Evolutionary conservation across 2,797 vertebrate species (phyloP).

Genomic region (Graptemys geographica): DNA sequence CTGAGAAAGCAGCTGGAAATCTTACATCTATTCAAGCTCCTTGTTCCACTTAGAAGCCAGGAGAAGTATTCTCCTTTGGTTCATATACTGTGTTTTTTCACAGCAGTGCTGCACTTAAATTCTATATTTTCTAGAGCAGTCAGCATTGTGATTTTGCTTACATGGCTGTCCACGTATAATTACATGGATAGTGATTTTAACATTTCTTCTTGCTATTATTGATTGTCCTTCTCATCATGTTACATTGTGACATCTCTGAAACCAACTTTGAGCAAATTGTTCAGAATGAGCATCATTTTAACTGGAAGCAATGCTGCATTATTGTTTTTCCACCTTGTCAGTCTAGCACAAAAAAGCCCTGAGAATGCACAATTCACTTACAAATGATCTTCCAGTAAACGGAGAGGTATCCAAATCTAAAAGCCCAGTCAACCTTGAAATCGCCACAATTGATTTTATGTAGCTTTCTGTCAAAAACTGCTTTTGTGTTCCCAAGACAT

Average conservation of each 20-base stretch:
- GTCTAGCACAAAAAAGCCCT: not conserved
- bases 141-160: not conserved
- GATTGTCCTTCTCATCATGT: not conserved
- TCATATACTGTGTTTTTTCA: not conserved
- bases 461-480: conserved; percentile 19
- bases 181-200: not conserved
- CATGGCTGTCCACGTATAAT: not conserved
- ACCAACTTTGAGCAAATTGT: not conserved
- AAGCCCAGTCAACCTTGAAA: conserved; percentile 57
- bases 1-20: not conserved
- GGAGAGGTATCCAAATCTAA: conserved; percentile 11
- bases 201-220: conserved; percentile 1
- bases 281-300: conserved; percentile 12
- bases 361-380: conserved; percentile 6
- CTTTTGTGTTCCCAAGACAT: conserved; percentile 10
- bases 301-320: not conserved
- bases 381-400: not conserved
- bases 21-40: not conserved
- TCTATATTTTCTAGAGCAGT: not conserved
- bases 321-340: not conserved
- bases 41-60: not conserved
- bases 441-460: conserved; percentile 34
- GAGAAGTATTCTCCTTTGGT: not conserved
- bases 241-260: not conserved
- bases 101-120: not conserved